A percentile compares a stretch with the other conserved stretches of the same genome.
Evolutionary conservation across 2,797 vertebrate species (phyloP).

Genomic region (Gallirallus australis): DNA sequence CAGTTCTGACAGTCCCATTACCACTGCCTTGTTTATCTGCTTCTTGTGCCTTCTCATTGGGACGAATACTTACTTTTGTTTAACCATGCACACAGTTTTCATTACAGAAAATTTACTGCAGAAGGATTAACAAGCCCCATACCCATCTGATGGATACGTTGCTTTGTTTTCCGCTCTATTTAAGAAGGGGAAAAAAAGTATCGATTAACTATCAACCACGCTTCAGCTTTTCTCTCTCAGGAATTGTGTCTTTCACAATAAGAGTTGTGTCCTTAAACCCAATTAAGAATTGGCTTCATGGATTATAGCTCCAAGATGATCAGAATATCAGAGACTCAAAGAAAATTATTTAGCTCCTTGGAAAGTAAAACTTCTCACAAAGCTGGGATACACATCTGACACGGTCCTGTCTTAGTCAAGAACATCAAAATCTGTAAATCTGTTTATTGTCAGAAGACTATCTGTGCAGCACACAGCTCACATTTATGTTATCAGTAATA

Average conservation of each 20-base stretch:
- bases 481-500: not conserved
- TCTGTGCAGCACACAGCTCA: not conserved
- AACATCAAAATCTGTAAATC: not conserved
- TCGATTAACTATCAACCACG: not conserved
- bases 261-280: not conserved
- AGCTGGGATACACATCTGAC: not conserved
- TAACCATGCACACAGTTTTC: not conserved
- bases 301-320: not conserved
- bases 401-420: not conserved
- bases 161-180: not conserved
- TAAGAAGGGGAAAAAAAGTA: not conserved
- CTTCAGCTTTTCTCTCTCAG: not conserved
- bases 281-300: not conserved
- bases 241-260: not conserved
- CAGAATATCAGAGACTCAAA: not conserved
- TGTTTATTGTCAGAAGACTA: not conserved
- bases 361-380: not conserved
- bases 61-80: not conserved
- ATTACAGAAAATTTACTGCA: not conserved
- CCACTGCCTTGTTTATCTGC: not conserved
- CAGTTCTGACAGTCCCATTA: not conserved
- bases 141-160: not conserved
- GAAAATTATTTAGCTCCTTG: not conserved
- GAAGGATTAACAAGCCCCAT: not conserved
- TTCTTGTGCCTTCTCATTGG: not conserved